Conservation (phyloP, 1,140 invertebrate genomes). For the Carcinoscorpius rotundicauda region DNA sequence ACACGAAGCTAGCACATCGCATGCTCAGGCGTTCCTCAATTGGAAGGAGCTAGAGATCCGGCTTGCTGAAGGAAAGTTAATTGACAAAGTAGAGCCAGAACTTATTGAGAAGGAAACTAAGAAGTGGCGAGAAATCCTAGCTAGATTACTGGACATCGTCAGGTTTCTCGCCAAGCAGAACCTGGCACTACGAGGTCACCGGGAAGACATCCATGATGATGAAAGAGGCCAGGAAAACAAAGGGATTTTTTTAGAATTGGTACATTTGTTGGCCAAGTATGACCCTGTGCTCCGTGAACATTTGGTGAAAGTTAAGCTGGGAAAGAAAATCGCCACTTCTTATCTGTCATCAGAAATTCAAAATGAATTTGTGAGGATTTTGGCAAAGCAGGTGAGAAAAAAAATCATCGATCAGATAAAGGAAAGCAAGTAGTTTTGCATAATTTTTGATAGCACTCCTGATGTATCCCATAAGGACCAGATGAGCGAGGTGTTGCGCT, state of each 20-base stretch:
- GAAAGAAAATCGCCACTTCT: not conserved
- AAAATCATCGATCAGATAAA: constrained; percentile 9
- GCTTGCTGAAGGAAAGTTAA: not conserved
- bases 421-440: constrained; percentile 14
- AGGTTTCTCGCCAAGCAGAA: constrained; percentile 10
- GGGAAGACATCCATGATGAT: not conserved
- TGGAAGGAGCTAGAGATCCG: constrained; percentile 7
- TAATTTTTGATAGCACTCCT: no score
- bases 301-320: constrained; percentile 5
- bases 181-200: constrained; percentile 7
- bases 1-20: not conserved
- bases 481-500: no score
- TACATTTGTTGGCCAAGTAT: constrained; percentile 16
- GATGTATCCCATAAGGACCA: no score
- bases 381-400: constrained; percentile 9
- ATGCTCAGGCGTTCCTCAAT: constrained; percentile 1
- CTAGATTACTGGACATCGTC: constrained; percentile 7
- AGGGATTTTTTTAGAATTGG: constrained; percentile 18
- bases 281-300: constrained; percentile 16
- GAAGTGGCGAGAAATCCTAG: constrained; percentile 7
- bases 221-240: not conserved
- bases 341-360: constrained; percentile 15
- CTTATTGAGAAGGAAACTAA: not conserved
- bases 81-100: not conserved
- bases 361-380: constrained; percentile 17